A percentile compares a stretch with the other conserved stretches of the same genome.
These are phyloP conservation scores for Tragelaphus imberbis DNA, from an alignment of 2,113 vertebrate genomes.

Conservation along the genomic window DNA sequence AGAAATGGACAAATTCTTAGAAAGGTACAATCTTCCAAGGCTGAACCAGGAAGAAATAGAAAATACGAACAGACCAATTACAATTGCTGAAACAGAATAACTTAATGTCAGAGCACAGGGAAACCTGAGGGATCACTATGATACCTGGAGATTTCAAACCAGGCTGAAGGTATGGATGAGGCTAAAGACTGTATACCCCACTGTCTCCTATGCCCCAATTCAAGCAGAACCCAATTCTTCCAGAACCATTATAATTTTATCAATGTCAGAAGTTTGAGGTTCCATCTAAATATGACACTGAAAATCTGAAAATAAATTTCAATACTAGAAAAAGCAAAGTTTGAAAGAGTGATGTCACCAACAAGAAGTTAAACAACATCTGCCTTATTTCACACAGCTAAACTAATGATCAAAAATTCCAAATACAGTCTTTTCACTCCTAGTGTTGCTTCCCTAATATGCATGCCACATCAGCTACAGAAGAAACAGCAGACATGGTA, in stretches of 20 bases:
- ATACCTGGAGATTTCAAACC: not conserved
- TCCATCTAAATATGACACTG: not conserved
- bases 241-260: not conserved
- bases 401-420: no score
- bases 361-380: not conserved
- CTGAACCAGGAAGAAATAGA: not conserved
- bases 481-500: not conserved
- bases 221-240: not conserved
- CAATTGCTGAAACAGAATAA: not conserved
- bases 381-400: not conserved
- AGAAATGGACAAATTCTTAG: not conserved
- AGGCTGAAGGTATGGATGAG: fast-evolving
- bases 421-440: not conserved
- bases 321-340: not conserved
- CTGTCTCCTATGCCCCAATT: not conserved
- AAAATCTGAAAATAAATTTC: not conserved
- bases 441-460: fast-evolving
- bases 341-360: not conserved
- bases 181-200: fast-evolving
- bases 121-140: fast-evolving
- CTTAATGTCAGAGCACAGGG: not conserved
- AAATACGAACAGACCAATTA: not conserved
- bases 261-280: not conserved
- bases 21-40: not conserved
- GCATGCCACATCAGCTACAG: fast-evolving